phyloP scores from a whole-genome alignment of 2,888 invertebrate species.

The Campoletis raptor region DNA sequence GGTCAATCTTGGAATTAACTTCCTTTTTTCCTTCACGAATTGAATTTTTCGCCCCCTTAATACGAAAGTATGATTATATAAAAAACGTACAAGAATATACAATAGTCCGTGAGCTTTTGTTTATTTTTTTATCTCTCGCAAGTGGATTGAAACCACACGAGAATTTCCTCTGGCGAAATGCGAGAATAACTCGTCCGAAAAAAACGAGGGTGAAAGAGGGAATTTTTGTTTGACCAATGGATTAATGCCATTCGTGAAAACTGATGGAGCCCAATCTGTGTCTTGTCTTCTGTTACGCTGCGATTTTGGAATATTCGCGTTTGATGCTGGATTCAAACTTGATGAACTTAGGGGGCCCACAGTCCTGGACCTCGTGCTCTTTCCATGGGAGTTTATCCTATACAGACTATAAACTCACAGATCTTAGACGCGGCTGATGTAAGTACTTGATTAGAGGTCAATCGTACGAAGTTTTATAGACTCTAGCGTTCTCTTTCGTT shows the following conservation, averaged over 20 bases:
- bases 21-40: neutral
- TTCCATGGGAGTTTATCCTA: constrained; percentile 96
- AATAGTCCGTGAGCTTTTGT: constrained; percentile 1
- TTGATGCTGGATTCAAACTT: constrained; percentile 82
- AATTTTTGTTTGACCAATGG: constrained; percentile 16
- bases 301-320: constrained; percentile 85
- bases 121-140: constrained; percentile 31
- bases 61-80: constrained; percentile 31
- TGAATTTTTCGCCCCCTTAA: neutral
- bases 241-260: constrained; percentile 48
- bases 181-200: constrained; percentile 29
- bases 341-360: constrained; percentile 91
- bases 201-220: constrained; percentile 13
- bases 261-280: constrained; percentile 83
- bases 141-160: constrained; percentile 31
- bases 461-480: constrained; percentile 18
- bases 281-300: constrained; percentile 86
- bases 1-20: neutral
- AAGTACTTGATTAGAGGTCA: constrained; percentile 86
- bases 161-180: constrained; percentile 13
- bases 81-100: constrained; percentile 33
- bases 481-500: constrained; percentile 19
- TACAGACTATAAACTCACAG: constrained; percentile 94
- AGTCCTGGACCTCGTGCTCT: constrained; percentile 96
- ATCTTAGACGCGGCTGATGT: constrained; percentile 95